phyloP scores from a whole-genome alignment of 2,797 vertebrate species.

The Lacerta agilis region DNA sequence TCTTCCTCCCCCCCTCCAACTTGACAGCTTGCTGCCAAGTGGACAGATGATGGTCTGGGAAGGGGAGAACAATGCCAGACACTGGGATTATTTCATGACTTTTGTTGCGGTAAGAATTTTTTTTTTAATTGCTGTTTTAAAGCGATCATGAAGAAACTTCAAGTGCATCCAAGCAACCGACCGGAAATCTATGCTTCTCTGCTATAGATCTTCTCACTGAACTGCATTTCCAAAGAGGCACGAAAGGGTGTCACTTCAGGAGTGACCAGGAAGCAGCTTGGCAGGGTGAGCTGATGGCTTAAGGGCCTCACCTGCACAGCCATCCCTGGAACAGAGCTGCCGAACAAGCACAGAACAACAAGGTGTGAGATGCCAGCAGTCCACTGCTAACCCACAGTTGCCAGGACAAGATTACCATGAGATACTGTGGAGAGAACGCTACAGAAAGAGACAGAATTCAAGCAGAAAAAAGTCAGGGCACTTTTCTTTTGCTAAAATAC shows the following conservation, averaged over 20 bases:
- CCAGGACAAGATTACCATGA: background rate
- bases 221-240: background rate
- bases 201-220: background rate
- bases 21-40: slow-evolving; percentile 57
- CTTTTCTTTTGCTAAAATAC: background rate
- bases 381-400: background rate
- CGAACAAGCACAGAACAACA: background rate
- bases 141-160: slow-evolving; percentile 31
- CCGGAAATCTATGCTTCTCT: background rate
- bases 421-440: background rate
- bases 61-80: slow-evolving; percentile 36
- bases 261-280: background rate
- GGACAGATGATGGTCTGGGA: slow-evolving; percentile 46
- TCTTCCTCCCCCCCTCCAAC: slow-evolving; percentile 38
- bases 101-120: slow-evolving; percentile 56
- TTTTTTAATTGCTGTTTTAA: slow-evolving; percentile 51
- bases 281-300: background rate
- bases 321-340: background rate
- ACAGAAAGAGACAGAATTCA: background rate
- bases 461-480: background rate
- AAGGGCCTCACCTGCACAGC: background rate
- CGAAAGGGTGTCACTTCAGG: background rate
- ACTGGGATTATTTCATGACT: slow-evolving; percentile 60
- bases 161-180: background rate
- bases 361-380: background rate